These are phyloP conservation scores for Canis aureus DNA, from an alignment of 2,113 vertebrate genomes.

Conservation along the genomic window DNA sequence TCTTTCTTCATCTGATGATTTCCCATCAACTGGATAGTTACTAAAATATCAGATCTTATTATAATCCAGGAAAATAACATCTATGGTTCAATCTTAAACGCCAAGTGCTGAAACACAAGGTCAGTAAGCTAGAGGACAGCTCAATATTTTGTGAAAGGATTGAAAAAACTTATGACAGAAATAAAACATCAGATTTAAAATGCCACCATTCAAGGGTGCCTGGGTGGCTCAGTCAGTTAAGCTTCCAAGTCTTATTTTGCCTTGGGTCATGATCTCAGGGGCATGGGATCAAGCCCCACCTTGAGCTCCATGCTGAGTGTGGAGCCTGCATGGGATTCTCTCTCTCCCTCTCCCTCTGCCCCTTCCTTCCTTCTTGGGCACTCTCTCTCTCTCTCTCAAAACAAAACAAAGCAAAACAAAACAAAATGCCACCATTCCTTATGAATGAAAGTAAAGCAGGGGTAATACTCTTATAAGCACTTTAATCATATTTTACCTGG, in stretches of 20 bases:
- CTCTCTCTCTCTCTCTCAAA: background rate
- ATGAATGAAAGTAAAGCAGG: background rate
- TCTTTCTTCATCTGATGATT: background rate
- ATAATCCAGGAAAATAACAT: slow-evolving; percentile 63
- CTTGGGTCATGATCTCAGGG: background rate
- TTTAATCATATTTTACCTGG: background rate
- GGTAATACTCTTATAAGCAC: background rate
- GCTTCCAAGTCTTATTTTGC: background rate
- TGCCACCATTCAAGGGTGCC: background rate
- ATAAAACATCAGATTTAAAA: slow-evolving; percentile 51
- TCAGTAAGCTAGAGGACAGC: slow-evolving; percentile 38
- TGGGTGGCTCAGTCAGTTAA: background rate
- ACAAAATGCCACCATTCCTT: background rate
- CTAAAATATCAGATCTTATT: slow-evolving; percentile 51
- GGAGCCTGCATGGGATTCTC: background rate
- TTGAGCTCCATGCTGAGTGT: background rate
- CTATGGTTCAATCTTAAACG: slow-evolving; percentile 57
- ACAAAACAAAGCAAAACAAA: no score
- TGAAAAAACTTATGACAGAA: background rate
- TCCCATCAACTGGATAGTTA: slow-evolving; percentile 15
- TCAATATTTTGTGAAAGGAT: slow-evolving; percentile 24
- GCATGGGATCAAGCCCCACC: background rate
- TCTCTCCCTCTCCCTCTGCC: background rate
- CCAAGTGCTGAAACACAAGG: slow-evolving; percentile 37
- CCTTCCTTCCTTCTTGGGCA: no score